Percentiles rank a stretch among this genome's conserved stretches.
phyloP scores from a whole-genome alignment of 2,888 invertebrate species.

The Lottia gigantea region DNA sequence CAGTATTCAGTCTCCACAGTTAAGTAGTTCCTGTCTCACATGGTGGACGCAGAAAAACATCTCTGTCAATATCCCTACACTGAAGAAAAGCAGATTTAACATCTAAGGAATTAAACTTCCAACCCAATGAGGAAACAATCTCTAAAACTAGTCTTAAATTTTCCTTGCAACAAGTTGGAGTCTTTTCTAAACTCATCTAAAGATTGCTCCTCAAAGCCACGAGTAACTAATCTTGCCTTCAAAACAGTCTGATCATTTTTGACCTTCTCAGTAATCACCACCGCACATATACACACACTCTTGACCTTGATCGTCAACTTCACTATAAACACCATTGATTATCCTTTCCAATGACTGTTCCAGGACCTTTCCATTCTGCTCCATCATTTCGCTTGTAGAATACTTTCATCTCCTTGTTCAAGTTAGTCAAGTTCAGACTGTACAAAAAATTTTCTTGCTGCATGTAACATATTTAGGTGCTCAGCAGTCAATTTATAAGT shows the following conservation, averaged over 20 bases:
- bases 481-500: no score
- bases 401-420: background rate
- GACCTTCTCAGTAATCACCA: background rate
- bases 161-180: slow-evolving; percentile 1
- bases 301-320: background rate
- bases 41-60: slow-evolving; percentile 11
- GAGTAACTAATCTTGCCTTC: background rate
- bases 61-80: slow-evolving; percentile 9
- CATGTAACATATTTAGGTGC: no score
- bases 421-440: no score
- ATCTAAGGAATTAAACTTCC: background rate
- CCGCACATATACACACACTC: background rate
- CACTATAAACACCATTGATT: background rate
- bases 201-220: background rate
- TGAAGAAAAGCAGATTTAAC: slow-evolving; percentile 12
- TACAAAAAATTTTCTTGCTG: no score
- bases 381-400: background rate
- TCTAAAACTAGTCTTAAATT: background rate
- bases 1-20: slow-evolving; percentile 14
- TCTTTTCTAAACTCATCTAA: background rate
- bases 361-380: background rate
- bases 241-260: background rate
- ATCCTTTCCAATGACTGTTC: background rate
- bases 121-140: background rate
- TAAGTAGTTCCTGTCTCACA: slow-evolving; percentile 2